Evolutionary conservation across 2,113 vertebrate species (phyloP).

Genomic region (Rallus limicola): DNA sequence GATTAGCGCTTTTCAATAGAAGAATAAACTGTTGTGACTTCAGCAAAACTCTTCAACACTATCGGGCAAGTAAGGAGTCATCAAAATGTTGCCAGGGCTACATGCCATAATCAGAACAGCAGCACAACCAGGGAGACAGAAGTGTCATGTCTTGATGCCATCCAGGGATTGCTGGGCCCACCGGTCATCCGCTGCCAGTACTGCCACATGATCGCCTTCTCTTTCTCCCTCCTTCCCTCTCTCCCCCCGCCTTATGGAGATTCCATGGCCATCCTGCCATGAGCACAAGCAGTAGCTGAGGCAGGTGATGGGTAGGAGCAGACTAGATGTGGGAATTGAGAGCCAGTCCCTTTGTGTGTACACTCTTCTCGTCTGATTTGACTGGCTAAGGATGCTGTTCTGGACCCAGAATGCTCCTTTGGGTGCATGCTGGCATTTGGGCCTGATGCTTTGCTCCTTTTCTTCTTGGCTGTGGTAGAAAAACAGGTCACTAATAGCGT

Average conservation of each 20-base stretch:
- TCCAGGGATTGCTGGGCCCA: background rate
- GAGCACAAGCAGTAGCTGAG: background rate
- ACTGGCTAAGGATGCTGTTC: background rate
- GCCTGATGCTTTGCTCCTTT: background rate
- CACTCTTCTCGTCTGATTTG: background rate
- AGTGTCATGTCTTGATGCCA: background rate
- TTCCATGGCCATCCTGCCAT: background rate
- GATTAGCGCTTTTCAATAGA: background rate
- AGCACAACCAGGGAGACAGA: background rate
- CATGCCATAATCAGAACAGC: background rate
- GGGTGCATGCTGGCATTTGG: background rate
- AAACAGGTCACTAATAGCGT: background rate
- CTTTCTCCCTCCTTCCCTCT: background rate
- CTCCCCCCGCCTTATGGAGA: background rate
- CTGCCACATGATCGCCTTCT: background rate
- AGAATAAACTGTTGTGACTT: background rate
- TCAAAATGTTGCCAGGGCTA: background rate
- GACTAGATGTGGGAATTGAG: accelerated
- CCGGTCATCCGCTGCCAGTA: background rate
- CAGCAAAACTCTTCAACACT: background rate
- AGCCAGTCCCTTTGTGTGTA: accelerated
- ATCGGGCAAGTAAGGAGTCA: background rate
- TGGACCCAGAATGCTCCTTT: background rate
- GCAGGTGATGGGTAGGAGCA: background rate
- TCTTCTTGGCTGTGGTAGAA: background rate